A percentile compares a stretch with the other conserved stretches of the same genome.
These are phyloP conservation scores for Fundulus diaphanus DNA, from an alignment of 2,797 vertebrate genomes.

Conservation along the genomic window DNA sequence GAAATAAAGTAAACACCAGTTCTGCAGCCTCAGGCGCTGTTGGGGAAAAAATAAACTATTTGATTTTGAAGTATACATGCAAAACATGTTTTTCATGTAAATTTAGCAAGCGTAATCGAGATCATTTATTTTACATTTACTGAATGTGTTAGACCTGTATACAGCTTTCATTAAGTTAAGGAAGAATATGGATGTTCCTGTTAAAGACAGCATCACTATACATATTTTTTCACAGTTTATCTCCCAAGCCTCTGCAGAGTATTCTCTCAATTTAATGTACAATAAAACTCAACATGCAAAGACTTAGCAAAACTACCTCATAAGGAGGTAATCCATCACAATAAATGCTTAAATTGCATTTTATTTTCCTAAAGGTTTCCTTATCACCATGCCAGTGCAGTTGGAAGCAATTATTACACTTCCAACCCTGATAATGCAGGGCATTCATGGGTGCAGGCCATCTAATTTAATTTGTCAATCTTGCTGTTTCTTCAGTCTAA, in stretches of 20 bases:
- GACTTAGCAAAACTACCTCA: background rate
- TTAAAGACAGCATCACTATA: background rate
- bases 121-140: background rate
- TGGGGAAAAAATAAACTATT: background rate
- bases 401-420: constrained; percentile 4
- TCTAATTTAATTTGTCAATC: background rate
- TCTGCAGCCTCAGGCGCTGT: background rate
- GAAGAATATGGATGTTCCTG: background rate
- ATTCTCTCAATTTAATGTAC: background rate
- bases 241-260: background rate
- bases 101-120: background rate
- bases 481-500: background rate
- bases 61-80: background rate
- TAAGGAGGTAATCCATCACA: constrained; percentile 26
- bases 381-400: background rate
- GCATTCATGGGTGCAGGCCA: background rate
- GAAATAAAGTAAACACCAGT: background rate
- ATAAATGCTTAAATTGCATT: constrained; percentile 21
- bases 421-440: background rate
- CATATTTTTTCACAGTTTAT: background rate
- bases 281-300: constrained; percentile 6
- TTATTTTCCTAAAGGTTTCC: constrained; percentile 25
- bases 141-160: background rate
- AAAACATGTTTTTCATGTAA: background rate
- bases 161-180: background rate